Percentiles rank a stretch among this genome's conserved stretches.
Conservation (phyloP, 1,140 invertebrate genomes). For the Lasaia peninsularis region DNA sequence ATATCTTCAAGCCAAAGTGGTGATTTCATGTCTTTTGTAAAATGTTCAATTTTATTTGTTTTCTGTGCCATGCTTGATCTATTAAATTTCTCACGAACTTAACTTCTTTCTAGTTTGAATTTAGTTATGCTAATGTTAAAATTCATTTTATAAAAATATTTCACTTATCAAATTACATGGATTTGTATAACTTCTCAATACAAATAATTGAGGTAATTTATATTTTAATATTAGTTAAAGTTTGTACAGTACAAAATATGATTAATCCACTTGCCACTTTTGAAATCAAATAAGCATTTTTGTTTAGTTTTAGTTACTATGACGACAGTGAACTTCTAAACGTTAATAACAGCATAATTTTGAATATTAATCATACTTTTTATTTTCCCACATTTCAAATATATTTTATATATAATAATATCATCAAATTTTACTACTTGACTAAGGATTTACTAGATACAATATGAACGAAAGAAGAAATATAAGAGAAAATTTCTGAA, state of each 20-base stretch:
- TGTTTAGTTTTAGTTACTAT: conserved; percentile 67
- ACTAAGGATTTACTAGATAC: too few relatives aligned
- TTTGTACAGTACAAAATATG: neutral
- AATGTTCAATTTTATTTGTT: conserved; percentile 44
- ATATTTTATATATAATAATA: too few relatives aligned
- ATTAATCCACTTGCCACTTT: conserved; percentile 59
- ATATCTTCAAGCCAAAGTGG: conserved; percentile 67
- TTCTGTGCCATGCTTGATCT: conserved; percentile 55
- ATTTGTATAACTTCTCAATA: neutral
- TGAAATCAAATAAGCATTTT: conserved; percentile 64
- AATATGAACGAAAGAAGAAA: too few relatives aligned
- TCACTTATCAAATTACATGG: neutral
- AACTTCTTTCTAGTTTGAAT: neutral
- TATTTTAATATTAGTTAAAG: conserved; percentile 36
- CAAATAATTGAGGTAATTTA: conserved; percentile 20
- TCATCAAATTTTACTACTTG: too few relatives aligned
- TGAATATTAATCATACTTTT: too few relatives aligned
- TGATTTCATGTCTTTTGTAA: conserved; percentile 40
- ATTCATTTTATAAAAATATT: neutral
- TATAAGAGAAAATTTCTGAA: too few relatives aligned
- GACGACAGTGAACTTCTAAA: too few relatives aligned
- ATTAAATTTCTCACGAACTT: conserved; percentile 27
- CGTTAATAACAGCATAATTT: too few relatives aligned
- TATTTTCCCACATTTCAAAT: too few relatives aligned
- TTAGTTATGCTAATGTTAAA: neutral